Base-by-base conservation (phyloP, 1,140 invertebrate species). In the Drosophila parabipectinata region DNA sequence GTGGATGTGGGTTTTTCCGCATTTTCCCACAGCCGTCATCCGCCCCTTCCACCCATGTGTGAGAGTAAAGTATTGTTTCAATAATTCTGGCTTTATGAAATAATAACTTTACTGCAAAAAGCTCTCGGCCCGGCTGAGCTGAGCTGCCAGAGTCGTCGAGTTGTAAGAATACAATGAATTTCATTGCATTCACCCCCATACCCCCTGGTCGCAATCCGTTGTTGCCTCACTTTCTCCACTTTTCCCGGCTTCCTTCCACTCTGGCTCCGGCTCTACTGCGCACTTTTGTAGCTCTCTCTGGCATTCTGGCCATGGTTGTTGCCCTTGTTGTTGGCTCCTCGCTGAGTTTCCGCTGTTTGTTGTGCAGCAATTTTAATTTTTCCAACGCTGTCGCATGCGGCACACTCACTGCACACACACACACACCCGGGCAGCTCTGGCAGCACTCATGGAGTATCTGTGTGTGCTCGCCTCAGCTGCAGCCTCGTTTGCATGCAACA, bases 81-180 rank as follows among this genome's bases (percentile, higher is more conserved):
- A 90, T 87, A 90, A 90, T 90, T 90, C 85, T 90, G 85, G 85
- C 79, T 90, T 90, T 90, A 90, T 90, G 81, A 90, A 90, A 90
- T 90, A 90, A 90, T 90, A 90, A 90, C 87, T 90, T 79, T 82
- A 87, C 78, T 74, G 85, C 81, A 82, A 88, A 87, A 79, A 74
- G 53, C 59, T 44, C 57, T 72, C 32, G 50, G 51, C 66, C 63
- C 68, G 74, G 54, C 74, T 75, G 77, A 74, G 78, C 73, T 64
- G 80, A 74, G 71, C 56, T 62, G 63, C 55, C 72, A 77, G 69
- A 67, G 45, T 73, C 77, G 78, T 60, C 69, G 82, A 78, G 82
- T 81, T 78, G 78, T 72, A 82, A 87, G 82, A 85, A 82, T 79
- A 85, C 82, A 85, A 85, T 85, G 82, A 78, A 82, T 88, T 82